These are phyloP conservation scores for Hydrotaea diabolus DNA, from an alignment of 2,888 invertebrate genomes.

Conservation along the genomic window DNA sequence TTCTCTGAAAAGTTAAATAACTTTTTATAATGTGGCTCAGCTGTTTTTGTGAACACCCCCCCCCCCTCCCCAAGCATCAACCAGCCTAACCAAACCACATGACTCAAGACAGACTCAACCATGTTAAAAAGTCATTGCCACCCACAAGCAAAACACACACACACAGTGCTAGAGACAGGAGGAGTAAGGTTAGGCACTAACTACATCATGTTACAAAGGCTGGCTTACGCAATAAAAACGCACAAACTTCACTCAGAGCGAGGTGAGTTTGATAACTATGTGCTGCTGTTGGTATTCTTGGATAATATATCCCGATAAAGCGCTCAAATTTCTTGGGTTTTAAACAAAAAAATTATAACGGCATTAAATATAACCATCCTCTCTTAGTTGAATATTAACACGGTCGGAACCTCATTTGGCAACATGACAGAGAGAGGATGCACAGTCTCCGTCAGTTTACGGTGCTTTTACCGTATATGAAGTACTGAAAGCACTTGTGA, in stretches of 20 bases:
- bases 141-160: conserved; percentile 9
- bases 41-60: too few species aligned
- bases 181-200: conserved; percentile 24
- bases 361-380: not conserved
- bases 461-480: too few species aligned
- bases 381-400: not conserved
- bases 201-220: too few species aligned
- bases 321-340: conserved; percentile 1
- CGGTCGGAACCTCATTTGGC: not conserved
- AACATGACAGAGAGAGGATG: too few species aligned
- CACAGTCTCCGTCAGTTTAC: too few species aligned
- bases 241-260: too few species aligned
- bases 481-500: not conserved
- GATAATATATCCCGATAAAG: conserved; percentile 34
- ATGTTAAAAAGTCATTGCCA: conserved; percentile 47
- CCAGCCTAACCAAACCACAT: not conserved
- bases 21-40: not conserved
- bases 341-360: not conserved
- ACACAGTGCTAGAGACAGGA: not conserved
- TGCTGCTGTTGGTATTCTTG: not conserved
- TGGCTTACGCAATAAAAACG: too few species aligned
- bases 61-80: not conserved
- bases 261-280: not conserved
- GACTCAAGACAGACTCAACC: too few species aligned
- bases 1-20: conserved; percentile 49